Evolutionary conservation across 2,888 invertebrate genomes (phyloP).

Genomic region (Cryptocheilus praepositus): DNA sequence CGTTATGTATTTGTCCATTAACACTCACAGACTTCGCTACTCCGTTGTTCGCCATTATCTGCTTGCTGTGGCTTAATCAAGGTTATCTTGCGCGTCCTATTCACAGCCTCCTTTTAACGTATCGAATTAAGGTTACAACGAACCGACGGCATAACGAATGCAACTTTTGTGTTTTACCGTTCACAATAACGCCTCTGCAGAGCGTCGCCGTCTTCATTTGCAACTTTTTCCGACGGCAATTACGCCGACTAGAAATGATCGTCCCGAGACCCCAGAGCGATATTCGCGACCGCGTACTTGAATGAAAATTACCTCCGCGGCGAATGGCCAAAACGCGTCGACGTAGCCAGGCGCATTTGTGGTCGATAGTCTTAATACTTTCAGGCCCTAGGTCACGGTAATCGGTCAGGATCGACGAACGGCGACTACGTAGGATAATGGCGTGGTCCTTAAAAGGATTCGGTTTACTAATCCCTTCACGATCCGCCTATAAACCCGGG

Average conservation of each 20-base stretch:
- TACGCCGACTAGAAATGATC: too few species aligned
- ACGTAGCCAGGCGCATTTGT: conserved; percentile 27
- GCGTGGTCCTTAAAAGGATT: conserved; percentile 55
- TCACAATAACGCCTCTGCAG: too few species aligned
- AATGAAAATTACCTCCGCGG: background rate
- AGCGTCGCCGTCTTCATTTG: too few species aligned
- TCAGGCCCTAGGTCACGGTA: conserved; percentile 8
- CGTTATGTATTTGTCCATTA: conserved; percentile 59
- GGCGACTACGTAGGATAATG: conserved; percentile 43
- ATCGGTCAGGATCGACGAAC: conserved; percentile 32
- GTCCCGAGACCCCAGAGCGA: too few species aligned
- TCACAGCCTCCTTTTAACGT: background rate
- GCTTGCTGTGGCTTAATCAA: conserved; percentile 22
- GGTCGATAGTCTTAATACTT: conserved; percentile 16
- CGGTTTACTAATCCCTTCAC: conserved; percentile 59
- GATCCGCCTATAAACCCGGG: conserved; percentile 58
- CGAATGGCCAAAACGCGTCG: conserved; percentile 14
- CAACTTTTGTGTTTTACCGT: conserved; percentile 7
- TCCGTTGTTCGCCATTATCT: conserved; percentile 32
- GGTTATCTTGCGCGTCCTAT: background rate
- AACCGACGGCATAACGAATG: background rate
- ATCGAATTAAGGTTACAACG: too few species aligned
- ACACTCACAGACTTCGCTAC: conserved; percentile 43
- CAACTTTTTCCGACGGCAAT: too few species aligned
- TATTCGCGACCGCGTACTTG: too few species aligned